Conservation (phyloP, 2,113 vertebrate genomes). For the Tragelaphus scriptus region DNA sequence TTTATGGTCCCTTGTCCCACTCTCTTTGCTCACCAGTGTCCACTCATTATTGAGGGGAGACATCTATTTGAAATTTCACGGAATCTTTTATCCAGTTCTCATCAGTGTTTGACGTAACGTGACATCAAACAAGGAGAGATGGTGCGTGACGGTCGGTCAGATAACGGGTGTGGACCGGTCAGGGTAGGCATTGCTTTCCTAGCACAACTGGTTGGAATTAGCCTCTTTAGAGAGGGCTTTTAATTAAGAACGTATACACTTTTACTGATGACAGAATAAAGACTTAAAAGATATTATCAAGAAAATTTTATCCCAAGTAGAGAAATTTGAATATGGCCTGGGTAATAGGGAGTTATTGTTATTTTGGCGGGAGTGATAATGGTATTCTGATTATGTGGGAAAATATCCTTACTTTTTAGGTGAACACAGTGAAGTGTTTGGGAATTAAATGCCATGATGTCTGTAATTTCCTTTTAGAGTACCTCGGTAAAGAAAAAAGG, state of each 20-base stretch:
- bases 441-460: not conserved
- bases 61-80: not conserved
- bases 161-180: not conserved
- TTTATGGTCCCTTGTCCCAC: not conserved
- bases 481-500: not conserved
- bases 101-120: not conserved
- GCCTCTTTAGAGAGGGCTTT: not conserved
- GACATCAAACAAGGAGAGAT: not conserved
- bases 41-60: not conserved
- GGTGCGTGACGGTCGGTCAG: not conserved
- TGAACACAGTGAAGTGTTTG: not conserved
- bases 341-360: not conserved
- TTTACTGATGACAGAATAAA: not conserved
- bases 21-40: not conserved
- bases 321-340: not conserved
- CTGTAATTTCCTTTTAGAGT: not conserved
- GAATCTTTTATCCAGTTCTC: not conserved
- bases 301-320: not conserved
- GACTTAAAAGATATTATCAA: not conserved
- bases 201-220: not conserved
- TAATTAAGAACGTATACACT: not conserved
- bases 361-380: not conserved
- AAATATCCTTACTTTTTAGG: not conserved
- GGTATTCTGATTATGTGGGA: not conserved
- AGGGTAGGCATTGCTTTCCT: not conserved